Percentiles rank a stretch among this genome's conserved stretches.
phyloP scores from a whole-genome alignment of 2,888 invertebrate species.

The Trichacis sp. region DNA sequence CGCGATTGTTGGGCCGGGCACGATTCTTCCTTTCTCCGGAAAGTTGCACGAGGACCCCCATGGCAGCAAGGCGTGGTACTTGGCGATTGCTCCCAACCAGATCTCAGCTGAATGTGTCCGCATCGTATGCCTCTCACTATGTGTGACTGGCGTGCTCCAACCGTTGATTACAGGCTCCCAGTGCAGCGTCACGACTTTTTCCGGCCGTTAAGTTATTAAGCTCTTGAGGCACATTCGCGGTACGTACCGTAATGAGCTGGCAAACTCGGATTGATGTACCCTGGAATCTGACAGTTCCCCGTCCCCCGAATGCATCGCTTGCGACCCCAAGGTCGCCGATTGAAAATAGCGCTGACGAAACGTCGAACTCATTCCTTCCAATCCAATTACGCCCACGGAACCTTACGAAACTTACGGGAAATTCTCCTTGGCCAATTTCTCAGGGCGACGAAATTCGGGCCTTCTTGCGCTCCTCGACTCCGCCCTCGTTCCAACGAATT shows the following conservation, averaged over 20 bases:
- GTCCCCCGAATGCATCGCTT: conserved; percentile 6
- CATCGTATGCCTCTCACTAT: conserved; percentile 59
- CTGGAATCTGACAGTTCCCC: conserved; percentile 11
- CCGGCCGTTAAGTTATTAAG: conserved; percentile 56
- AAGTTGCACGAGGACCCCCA: conserved; percentile 43
- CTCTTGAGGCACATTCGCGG: conserved; percentile 35
- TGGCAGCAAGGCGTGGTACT: conserved; percentile 55
- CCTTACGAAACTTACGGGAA: no score
- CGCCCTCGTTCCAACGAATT: neutral
- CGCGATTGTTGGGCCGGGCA: conserved; percentile 24
- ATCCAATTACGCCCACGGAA: no score
- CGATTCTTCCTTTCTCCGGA: conserved; percentile 58
- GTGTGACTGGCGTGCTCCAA: conserved; percentile 55
- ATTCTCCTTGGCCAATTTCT: no score
- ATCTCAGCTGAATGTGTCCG: conserved; percentile 52
- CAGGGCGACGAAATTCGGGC: no score
- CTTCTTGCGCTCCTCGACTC: no score
- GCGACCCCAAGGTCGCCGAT: neutral
- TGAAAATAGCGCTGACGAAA: neutral
- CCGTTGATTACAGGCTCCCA: conserved; percentile 54
- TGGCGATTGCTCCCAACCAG: conserved; percentile 47
- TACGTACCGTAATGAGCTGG: conserved; percentile 32
- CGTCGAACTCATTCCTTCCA: no score
- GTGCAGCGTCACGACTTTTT: conserved; percentile 59
- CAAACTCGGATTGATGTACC: conserved; percentile 10